Evolutionary conservation across 2,113 vertebrate species (phyloP).

Genomic region (Seriola rivoliana): DNA sequence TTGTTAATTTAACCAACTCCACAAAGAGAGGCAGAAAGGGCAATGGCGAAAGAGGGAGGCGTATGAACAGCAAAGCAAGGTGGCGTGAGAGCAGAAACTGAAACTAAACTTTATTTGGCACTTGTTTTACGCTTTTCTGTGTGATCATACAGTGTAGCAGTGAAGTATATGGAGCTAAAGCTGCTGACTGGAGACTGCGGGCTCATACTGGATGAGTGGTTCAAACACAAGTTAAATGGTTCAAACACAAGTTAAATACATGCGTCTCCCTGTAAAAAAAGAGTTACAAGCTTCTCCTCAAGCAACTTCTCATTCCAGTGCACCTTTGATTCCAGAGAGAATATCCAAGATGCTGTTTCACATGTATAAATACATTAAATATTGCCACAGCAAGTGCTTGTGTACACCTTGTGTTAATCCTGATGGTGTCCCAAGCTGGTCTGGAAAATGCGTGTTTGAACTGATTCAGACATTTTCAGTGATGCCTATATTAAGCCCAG

Average conservation of each 20-base stretch:
- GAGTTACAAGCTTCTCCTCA: neutral
- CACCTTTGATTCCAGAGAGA: too few relatives aligned
- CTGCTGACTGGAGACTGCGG: neutral
- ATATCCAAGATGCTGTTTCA: neutral
- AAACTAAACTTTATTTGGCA: constrained; percentile 2
- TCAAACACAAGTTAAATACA: neutral
- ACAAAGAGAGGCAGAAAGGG: neutral
- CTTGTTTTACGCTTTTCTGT: neutral
- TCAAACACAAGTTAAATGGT: neutral
- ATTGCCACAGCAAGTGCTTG: neutral
- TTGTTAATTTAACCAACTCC: neutral
- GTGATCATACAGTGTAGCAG: neutral
- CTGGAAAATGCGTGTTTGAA: neutral
- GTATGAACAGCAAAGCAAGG: neutral
- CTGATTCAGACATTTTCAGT: neutral
- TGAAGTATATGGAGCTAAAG: neutral
- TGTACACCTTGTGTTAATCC: neutral
- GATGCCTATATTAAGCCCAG: neutral
- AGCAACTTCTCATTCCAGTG: neutral
- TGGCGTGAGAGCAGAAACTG: constrained; percentile 26
- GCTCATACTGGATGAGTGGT: neutral
- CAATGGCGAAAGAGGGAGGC: neutral
- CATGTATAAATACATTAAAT: neutral
- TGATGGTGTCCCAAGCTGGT: too few relatives aligned
- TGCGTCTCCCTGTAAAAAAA: neutral